These are phyloP conservation scores for Struthio camelus DNA, from an alignment of 2,113 vertebrate species.

Conservation along the genomic window DNA sequence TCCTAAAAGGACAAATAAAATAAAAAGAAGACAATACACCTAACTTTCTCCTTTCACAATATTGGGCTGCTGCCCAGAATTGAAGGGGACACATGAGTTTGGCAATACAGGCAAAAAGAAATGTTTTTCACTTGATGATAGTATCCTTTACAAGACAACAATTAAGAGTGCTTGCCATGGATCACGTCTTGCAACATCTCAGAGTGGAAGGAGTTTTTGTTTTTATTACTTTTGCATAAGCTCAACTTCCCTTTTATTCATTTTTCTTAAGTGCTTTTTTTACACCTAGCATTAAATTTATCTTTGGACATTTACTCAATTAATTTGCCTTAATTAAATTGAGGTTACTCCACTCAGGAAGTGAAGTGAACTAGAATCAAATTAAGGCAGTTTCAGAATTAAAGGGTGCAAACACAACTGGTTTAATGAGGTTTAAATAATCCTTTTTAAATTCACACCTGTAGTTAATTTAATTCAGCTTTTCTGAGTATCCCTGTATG, in stretches of 20 bases:
- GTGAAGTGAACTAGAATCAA: constrained; percentile 48
- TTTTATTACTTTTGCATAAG: not conserved
- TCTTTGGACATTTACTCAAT: constrained; percentile 45
- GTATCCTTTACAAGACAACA: not conserved
- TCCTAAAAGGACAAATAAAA: not conserved
- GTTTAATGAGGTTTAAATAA: constrained; percentile 66
- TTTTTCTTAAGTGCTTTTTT: constrained; percentile 25
- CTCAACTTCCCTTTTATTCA: not conserved
- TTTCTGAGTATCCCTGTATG: not conserved
- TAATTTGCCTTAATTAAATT: constrained; percentile 62
- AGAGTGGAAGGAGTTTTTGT: not conserved
- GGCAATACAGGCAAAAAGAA: constrained; percentile 1
- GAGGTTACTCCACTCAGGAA: constrained; percentile 50
- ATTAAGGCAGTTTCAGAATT: constrained; percentile 45
- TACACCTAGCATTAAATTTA: constrained; percentile 2
- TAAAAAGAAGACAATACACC: not conserved
- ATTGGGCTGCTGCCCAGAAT: constrained; percentile 37
- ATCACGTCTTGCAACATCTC: not conserved
- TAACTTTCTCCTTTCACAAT: not conserved
- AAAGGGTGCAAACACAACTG: constrained; percentile 34
- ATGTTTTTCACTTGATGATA: not conserved
- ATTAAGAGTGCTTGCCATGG: not conserved
- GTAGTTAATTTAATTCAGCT: constrained; percentile 40
- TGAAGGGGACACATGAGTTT: not conserved
- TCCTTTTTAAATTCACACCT: constrained; percentile 56